A percentile compares a stretch with the other conserved stretches of the same genome.
phyloP scores from a whole-genome alignment of 2,113 vertebrate genomes.

The Pungitius pungitius region DNA sequence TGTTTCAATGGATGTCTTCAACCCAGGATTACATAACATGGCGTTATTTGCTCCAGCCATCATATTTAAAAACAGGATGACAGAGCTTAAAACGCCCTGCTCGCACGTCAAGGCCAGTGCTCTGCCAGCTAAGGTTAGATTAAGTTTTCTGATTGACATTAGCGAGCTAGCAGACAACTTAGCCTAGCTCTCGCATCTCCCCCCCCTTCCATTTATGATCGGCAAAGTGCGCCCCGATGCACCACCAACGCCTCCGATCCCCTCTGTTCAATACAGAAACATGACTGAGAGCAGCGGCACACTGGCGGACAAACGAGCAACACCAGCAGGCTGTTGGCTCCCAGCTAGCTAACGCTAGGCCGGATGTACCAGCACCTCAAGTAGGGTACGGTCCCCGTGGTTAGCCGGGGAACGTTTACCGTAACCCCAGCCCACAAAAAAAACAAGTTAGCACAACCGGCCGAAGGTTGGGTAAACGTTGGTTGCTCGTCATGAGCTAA shows the following conservation, averaged over 20 bases:
- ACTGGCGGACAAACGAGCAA: slow-evolving; percentile 33
- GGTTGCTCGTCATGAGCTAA: slow-evolving; percentile 20
- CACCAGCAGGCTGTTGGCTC: slow-evolving; percentile 16
- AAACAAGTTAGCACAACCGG: slow-evolving; percentile 26
- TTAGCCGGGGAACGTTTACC: slow-evolving; percentile 18
- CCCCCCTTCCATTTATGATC: neutral
- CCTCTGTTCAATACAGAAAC: neutral
- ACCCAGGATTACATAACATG: slow-evolving; percentile 3
- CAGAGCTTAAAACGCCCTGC: neutral
- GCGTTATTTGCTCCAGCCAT: neutral
- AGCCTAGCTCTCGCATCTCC: slow-evolving; percentile 34
- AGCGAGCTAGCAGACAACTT: slow-evolving; percentile 58
- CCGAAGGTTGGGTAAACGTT: slow-evolving; percentile 1
- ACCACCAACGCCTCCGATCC: neutral
- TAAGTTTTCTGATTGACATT: slow-evolving; percentile 63
- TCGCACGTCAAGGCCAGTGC: slow-evolving; percentile 26
- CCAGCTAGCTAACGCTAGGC: slow-evolving; percentile 71
- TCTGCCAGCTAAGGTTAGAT: slow-evolving; percentile 42
- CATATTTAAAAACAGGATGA: neutral
- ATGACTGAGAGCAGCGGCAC: neutral
- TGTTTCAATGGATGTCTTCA: slow-evolving; percentile 5
- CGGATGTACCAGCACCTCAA: slow-evolving; percentile 46
- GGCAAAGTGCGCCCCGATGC: neutral
- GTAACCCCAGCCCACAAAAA: slow-evolving; percentile 4
- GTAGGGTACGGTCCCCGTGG: slow-evolving; percentile 32